These are phyloP conservation scores for Abscondita cerata DNA, from an alignment of 2,888 invertebrate genomes.

Conservation along the genomic window DNA sequence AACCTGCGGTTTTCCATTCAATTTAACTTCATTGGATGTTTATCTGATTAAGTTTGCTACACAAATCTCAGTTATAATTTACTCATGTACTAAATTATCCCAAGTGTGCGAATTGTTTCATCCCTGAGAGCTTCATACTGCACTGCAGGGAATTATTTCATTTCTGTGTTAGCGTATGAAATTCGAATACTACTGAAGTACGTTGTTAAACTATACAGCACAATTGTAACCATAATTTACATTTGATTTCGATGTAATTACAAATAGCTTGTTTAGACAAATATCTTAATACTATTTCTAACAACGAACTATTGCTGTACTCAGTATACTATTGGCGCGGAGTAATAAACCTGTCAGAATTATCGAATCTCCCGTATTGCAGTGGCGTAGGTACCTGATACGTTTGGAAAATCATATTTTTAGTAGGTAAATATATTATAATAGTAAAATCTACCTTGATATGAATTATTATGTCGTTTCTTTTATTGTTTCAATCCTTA, in stretches of 20 bases:
- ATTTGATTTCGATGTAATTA: slow-evolving; percentile 34
- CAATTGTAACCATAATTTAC: slow-evolving; percentile 26
- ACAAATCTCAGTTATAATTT: slow-evolving; percentile 29
- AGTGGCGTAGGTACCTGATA: too few species aligned
- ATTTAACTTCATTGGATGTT: slow-evolving; percentile 19
- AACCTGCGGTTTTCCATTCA: slow-evolving; percentile 16
- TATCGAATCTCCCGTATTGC: too few species aligned
- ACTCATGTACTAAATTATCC: slow-evolving; percentile 33
- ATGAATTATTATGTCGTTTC: too few species aligned
- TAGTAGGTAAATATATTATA: too few species aligned
- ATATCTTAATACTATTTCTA: too few species aligned
- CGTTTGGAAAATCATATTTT: too few species aligned
- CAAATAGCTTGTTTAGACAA: too few species aligned
- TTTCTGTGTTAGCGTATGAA: slow-evolving; percentile 29
- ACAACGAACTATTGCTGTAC: too few species aligned
- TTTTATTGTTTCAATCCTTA: too few species aligned
- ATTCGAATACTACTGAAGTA: slow-evolving; percentile 22
- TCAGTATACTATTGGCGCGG: too few species aligned
- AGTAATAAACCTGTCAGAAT: too few species aligned
- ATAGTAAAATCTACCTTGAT: too few species aligned
- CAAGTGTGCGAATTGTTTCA: slow-evolving; percentile 33
- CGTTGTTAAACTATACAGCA: slow-evolving; percentile 25
- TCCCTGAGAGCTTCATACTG: slow-evolving; percentile 25
- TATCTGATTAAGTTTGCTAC: slow-evolving; percentile 27
- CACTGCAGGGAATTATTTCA: slow-evolving; percentile 36